These are phyloP conservation scores for Anniella stebbinsi DNA, from an alignment of 2,797 vertebrate species.

Conservation along the genomic window DNA sequence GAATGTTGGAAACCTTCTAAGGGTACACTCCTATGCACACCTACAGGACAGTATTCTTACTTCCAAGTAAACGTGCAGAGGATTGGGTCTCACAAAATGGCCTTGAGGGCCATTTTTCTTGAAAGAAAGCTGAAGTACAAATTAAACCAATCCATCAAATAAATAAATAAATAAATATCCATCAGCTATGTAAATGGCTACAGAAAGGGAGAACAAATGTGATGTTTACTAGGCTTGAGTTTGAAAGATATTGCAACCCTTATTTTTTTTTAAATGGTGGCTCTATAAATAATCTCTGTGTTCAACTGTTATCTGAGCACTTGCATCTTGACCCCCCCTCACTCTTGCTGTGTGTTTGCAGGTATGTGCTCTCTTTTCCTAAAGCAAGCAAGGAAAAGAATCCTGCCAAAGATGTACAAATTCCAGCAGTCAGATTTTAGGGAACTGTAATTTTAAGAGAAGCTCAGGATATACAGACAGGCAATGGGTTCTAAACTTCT, in stretches of 20 bases:
- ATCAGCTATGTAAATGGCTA: neutral
- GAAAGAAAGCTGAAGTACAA: too few relatives aligned
- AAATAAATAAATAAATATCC: too few relatives aligned
- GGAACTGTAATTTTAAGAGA: slow-evolving; percentile 35
- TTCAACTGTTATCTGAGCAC: neutral
- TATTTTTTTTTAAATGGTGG: neutral
- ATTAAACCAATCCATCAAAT: too few relatives aligned
- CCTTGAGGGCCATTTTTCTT: too few relatives aligned
- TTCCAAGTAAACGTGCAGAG: too few relatives aligned
- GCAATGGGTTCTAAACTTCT: slow-evolving; percentile 43
- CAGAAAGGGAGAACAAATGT: neutral
- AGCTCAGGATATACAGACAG: slow-evolving; percentile 32
- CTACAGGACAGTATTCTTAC: neutral
- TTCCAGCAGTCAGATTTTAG: neutral
- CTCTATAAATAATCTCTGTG: neutral
- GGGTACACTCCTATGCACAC: neutral
- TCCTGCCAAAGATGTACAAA: neutral
- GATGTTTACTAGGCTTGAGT: neutral
- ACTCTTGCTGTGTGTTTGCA: neutral
- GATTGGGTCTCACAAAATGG: too few relatives aligned
- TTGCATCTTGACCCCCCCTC: too few relatives aligned
- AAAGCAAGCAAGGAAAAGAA: neutral
- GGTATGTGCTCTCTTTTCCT: neutral
- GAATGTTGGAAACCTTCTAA: neutral
- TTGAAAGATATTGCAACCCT: neutral